Conservation (phyloP, 2,113 vertebrate species). For the Ellobius talpinus region DNA sequence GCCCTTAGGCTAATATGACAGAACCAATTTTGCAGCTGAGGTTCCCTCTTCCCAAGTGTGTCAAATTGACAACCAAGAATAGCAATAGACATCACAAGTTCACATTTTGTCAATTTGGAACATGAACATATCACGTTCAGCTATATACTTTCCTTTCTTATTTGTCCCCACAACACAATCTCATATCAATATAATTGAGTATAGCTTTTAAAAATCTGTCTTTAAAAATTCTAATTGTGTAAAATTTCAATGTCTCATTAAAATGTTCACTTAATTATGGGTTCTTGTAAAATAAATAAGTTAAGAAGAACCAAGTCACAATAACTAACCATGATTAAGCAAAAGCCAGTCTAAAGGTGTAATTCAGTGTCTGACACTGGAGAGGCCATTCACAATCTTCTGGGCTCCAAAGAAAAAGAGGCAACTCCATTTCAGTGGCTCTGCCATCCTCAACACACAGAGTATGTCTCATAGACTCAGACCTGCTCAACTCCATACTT, state of each 20-base stretch:
- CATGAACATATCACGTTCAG: not conserved
- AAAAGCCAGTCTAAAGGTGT: not conserved
- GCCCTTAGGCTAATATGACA: not conserved
- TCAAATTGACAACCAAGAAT: not conserved
- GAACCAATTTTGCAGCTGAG: not conserved
- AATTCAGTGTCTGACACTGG: not conserved
- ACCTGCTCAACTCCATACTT: not conserved
- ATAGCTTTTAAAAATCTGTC: not conserved
- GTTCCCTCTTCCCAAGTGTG: not conserved
- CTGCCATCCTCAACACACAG: not conserved
- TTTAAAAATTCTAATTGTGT: not conserved
- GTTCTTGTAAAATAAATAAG: not conserved
- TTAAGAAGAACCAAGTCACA: not conserved
- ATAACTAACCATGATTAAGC: not conserved
- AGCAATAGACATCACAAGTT: not conserved
- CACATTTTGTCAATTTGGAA: not conserved
- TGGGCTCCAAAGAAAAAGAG: not conserved
- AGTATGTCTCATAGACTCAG: not conserved
- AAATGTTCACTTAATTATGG: not conserved
- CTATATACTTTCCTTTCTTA: not conserved
- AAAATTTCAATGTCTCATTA: not conserved
- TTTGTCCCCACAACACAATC: not conserved
- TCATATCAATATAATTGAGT: not conserved
- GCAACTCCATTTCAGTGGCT: not conserved
- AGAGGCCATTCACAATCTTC: not conserved